Base-by-base conservation (phyloP, 1,140 invertebrate genomes). In the Orchesella cincta region DNA sequence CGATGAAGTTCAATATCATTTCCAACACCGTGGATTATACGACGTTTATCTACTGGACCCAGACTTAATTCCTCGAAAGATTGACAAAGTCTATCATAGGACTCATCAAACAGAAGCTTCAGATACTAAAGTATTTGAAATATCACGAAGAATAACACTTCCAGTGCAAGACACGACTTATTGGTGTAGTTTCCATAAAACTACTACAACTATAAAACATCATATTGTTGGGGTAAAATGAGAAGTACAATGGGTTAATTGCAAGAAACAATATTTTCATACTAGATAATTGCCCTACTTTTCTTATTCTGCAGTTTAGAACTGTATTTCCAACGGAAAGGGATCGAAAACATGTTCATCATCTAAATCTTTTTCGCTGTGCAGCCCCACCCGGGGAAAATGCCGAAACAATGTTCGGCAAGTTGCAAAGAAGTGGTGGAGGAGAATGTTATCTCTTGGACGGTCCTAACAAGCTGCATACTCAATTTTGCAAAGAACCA, bases 251-350 rank as follows among this genome's bases (percentile, higher is more conserved):
- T n/a, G n/a, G n/a, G n/a, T n/a, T n/a, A n/a, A n/a, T n/a, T n/a
- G n/a, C n/a, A n/a, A n/a, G n/a, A n/a, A n/a, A n/a, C n/a, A n/a
- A n/a, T n/a, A n/a, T n/a, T n/a, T n/a, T n/a, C n/a, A n/a, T n/a
- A n/a, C n/a, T n/a, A n/a, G n/a, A n/a, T n/a, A n/a, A n/a, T n/a
- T n/a, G n/a, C n/a, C n/a, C n/a, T n/a, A n/a, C n/a, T n/a, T n/a
- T n/a, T n/a, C n/a, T n/a, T n/a, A n/a, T n/a, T n/a, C n/a, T n/a
- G 35, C 39, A 71, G 67, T 71, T 71, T 71, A 36, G 31, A 3
- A 12, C 29, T 2, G 23, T 71, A 2, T 31, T 71, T 29, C 5
- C 5, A 71, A 46, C 39, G 8, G 39, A 46, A 46, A 12, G 8
- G 20, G 39, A 20, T 46, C 39, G 39, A 12, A 46, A 20, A 46